Evolutionary conservation across 2,113 vertebrate species (phyloP).

Genomic region (Aleadryas rufinucha): DNA sequence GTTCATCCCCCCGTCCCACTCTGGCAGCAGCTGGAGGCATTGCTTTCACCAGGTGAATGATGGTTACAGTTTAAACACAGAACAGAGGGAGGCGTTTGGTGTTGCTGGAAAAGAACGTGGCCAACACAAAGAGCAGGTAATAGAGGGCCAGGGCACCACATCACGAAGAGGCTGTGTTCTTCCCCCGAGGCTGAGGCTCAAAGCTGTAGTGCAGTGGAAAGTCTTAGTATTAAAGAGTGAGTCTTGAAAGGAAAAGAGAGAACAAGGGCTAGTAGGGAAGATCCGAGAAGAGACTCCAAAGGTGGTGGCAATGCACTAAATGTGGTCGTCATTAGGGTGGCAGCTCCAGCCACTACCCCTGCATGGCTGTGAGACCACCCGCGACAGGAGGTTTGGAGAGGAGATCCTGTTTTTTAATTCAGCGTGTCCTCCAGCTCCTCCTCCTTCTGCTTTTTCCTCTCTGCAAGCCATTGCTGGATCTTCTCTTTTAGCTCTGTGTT

Average conservation of each 20-base stretch:
- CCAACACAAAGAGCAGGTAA: not conserved
- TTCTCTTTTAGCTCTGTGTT: slow-evolving; percentile 94
- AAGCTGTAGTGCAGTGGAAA: slow-evolving; percentile 6
- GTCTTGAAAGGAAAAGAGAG: slow-evolving; percentile 5
- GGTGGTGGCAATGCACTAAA: not conserved
- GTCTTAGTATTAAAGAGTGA: not conserved
- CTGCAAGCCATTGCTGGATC: slow-evolving; percentile 91
- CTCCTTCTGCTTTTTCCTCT: slow-evolving; percentile 85
- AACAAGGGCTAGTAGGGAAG: not conserved
- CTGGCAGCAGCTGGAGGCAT: not conserved
- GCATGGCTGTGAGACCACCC: not conserved
- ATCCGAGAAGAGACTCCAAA: not conserved
- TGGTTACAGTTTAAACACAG: not conserved
- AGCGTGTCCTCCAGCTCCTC: slow-evolving; percentile 77
- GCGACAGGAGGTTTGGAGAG: not conserved
- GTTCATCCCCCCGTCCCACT: accelerated
- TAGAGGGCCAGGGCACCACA: not conserved
- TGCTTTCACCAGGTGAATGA: not conserved
- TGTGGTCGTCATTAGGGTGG: not conserved
- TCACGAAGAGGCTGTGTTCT: not conserved
- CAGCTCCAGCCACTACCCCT: not conserved
- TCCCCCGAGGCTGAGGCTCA: not conserved
- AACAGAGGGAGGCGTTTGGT: not conserved
- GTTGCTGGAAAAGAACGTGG: not conserved
- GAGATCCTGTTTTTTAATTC: slow-evolving; percentile 24